Evolutionary conservation across 2,888 invertebrate genomes (phyloP), one percentile per base, ranked within the genome.

Genomic region (Eupithecia subumbrata): DNA sequence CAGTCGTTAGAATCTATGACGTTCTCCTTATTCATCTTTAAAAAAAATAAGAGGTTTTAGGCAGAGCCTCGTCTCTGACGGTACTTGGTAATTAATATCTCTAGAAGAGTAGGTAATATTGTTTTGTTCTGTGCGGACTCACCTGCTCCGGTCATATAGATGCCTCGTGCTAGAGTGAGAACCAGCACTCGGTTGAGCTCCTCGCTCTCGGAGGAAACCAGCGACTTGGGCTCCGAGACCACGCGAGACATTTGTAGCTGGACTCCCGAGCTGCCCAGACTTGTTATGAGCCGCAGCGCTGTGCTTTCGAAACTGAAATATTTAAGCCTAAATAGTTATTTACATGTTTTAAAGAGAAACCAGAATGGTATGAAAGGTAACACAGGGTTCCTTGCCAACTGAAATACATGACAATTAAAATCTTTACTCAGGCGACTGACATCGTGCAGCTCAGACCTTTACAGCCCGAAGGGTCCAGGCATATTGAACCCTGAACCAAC

Each of bases 161-260:
- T 98, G 0, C 99, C 98, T 71, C 99, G 95, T 0, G 99, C 99
- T 64, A 99, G 93, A 0, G 99, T 99, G 30, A 99, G 95, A 1
- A 99, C 98, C n/a, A 99, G 93, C 0, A 98, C 98, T 75, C 98
- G 95, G 90, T 99, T 99, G 16, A 99, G 93, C 89, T 99, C 99
- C 89, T 99, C 99, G 2, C 98, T 99, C 91, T 99, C 99, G 0
- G 97, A 97, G 0, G 98, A 99, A 0, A 99, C 97, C 0, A 98
- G 96, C 0, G 98, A 97, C 92, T 99, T 99, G 0, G 98, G 97
- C 84, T 99, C 99, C 22, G 97, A 97, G n/a, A 98, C 96, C 85
- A 98, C 98, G 63, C 98, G 96, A 0, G 98, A 98, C 82, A 99
- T 95, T 90, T 99, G 99, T 0, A 98, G 97, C 87, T 99, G 99